Percentiles rank a stretch among this genome's conserved stretches.
Conservation (phyloP, 2,888 invertebrate genomes). For the Oxycera nigricornis region DNA sequence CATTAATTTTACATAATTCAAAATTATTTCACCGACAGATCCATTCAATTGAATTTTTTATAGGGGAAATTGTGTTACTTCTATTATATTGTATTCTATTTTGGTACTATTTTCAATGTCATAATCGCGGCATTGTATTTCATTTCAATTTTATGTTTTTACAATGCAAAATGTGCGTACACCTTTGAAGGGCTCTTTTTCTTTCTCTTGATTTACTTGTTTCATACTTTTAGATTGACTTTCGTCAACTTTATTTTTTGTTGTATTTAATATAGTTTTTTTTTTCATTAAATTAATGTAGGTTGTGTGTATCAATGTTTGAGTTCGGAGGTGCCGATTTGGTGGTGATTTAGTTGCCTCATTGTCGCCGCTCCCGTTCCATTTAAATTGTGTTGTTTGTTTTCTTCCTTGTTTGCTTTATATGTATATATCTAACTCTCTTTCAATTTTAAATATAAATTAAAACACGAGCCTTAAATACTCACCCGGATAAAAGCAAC, state of each 20-base stretch:
- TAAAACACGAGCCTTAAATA: constrained; percentile 41
- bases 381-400: neutral
- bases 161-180: constrained; percentile 27
- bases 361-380: constrained; percentile 26
- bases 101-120: constrained; percentile 4
- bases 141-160: constrained; percentile 7
- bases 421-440: neutral
- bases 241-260: neutral
- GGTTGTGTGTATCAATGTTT: neutral
- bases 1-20: neutral
- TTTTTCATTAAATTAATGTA: neutral
- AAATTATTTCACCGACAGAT: neutral
- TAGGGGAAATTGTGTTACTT: neutral
- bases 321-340: constrained; percentile 36
- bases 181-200: constrained; percentile 26
- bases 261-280: neutral
- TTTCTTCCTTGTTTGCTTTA: neutral
- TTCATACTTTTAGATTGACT: neutral
- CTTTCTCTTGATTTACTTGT: neutral
- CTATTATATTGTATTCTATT: neutral
- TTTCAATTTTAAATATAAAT: constrained; percentile 26
- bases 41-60: neutral
- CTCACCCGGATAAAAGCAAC: constrained; percentile 39
- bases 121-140: neutral
- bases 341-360: constrained; percentile 39